Base-by-base conservation (phyloP, 1,140 invertebrate genomes). In the Metaphire vulgaris region DNA sequence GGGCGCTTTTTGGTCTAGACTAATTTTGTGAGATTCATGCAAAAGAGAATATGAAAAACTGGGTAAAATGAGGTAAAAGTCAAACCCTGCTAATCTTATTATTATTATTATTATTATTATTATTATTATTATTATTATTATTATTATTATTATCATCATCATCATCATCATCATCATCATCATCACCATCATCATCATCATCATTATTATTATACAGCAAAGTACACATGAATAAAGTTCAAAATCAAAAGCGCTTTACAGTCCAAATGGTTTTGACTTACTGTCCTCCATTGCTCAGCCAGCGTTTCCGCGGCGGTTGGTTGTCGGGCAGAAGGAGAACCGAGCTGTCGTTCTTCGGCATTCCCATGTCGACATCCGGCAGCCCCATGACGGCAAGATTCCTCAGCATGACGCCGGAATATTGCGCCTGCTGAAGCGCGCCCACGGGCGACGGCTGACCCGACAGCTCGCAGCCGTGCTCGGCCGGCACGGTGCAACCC, bases 1-100 rank as follows among this genome's bases (percentile, higher is more conserved):
- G n/a, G n/a, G n/a, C n/a, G n/a, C n/a, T n/a, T n/a, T n/a, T n/a
- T n/a, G n/a, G n/a, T n/a, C n/a, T n/a, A n/a, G n/a, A n/a, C n/a
- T n/a, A n/a, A n/a, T n/a, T n/a, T n/a, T n/a, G n/a, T n/a, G n/a
- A n/a, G n/a, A n/a, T n/a, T n/a, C n/a, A n/a, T n/a, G n/a, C 26
- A 75, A 68, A 31, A 78, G 68, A 32, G 64, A 78, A 28, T 75
- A 77, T 33, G n/a, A 66, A 69, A 73, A 33, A 91, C 81, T 92
- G 93, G 41, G 41, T 21, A 56, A 56, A 56, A 56, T 56, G 41
- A 56, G 41, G 41, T 56, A 6, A 56, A 21, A 6, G 21, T n/a
- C n/a, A n/a, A n/a, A n/a, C n/a, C n/a, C n/a, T n/a, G n/a, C n/a
- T n/a, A n/a, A n/a, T n/a, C n/a, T n/a, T n/a, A n/a, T n/a, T n/a